Percentiles rank a stretch among this genome's conserved stretches.
These are phyloP conservation scores for Falco biarmicus DNA, from an alignment of 2,797 vertebrate species.

Conservation along the genomic window DNA sequence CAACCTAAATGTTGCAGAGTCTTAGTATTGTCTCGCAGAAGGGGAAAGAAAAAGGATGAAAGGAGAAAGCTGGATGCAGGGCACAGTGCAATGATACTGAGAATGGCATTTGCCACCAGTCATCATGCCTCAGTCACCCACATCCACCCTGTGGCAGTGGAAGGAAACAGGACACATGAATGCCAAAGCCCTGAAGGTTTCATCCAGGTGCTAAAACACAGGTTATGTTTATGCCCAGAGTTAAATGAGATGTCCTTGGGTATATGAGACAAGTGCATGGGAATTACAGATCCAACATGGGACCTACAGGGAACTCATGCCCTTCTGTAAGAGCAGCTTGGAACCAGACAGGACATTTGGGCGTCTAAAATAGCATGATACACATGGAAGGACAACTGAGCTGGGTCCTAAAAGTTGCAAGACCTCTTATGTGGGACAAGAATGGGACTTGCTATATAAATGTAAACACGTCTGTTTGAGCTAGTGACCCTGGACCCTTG, in stretches of 20 bases:
- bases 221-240: neutral
- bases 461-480: neutral
- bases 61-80: neutral
- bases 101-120: neutral
- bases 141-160: neutral
- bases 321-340: neutral
- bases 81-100: too few relatives aligned
- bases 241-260: neutral
- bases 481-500: neutral
- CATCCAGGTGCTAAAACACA: neutral
- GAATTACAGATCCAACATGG: neutral
- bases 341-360: neutral
- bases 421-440: neutral
- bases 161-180: neutral
- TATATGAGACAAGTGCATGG: neutral
- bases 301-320: neutral
- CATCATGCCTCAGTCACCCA: neutral
- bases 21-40: neutral
- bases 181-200: neutral
- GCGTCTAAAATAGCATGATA: neutral
- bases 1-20: neutral
- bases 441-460: neutral
- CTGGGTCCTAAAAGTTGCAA: neutral
- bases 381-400: neutral
- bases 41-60: neutral